Base-by-base conservation (phyloP, 2,797 vertebrate genomes). In the Acanthurus tractus region DNA sequence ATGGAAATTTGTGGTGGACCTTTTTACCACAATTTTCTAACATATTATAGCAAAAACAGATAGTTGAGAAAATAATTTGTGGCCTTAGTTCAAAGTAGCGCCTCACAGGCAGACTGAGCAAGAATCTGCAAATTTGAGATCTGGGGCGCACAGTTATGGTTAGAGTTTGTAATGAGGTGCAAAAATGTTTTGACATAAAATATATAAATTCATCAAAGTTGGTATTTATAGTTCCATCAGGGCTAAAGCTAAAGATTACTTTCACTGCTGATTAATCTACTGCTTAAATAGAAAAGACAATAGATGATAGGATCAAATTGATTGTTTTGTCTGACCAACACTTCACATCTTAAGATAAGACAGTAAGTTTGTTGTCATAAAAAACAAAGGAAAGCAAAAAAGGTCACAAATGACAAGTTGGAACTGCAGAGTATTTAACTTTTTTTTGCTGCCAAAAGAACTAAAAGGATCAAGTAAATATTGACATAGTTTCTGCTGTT, bases 261-360 rank as follows among this genome's bases (percentile, higher is more conserved):
- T n/a, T 12, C 8, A 12, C 36, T 56, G 42, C 22, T n/a, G 13
- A 40, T 73, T n/a, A 40, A 42, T 73, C 61, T 57, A 46, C 25
- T 29, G 25, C 25, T 29, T 29, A 29, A 29, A 29, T 29, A 29
- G 25, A 29, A 29, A 29, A 29, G 25, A 29, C 3, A 29, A 29
- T 29, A 29, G 25, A 29, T 29, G 25, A 29, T 29, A 29, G 25
- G 25, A 2, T 29, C 25, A 29, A 4, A 29, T 29, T 29, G 25
- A 29, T 29, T 29, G 2, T 29, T 29, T 29, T 29, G 25, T 2
- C 25, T 29, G 25, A 29, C 25, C 25, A 4, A 29, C 25, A 29
- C 25, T 29, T 29, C 25, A 29, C 25, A 29, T 29, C 25, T 29
- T 29, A 29, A 29, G 25, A 29, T 4, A 29, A 29, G 3, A 29